A percentile compares a stretch with the other conserved stretches of the same genome.
Evolutionary conservation across 1,140 invertebrate species (phyloP).

Genomic region (Brachionus sp.): DNA sequence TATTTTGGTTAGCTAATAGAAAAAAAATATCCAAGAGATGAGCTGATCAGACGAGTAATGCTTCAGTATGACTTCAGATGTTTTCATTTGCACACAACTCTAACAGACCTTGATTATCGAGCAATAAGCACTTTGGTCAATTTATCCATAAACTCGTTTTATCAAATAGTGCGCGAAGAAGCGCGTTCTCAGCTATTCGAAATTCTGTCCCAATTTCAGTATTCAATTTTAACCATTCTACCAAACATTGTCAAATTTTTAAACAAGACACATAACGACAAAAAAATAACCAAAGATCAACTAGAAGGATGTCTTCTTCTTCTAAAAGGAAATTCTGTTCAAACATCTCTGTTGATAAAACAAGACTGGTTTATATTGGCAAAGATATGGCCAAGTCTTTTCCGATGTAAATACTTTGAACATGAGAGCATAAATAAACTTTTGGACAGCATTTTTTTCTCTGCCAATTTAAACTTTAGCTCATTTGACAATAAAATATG

Average conservation of each 20-base stretch:
- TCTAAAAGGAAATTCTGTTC: constrained; percentile 66
- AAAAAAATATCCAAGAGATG: constrained; percentile 41
- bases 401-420: constrained; percentile 71
- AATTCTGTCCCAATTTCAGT: constrained; percentile 63
- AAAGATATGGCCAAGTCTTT: constrained; percentile 69
- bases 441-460: constrained; percentile 65
- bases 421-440: constrained; percentile 73
- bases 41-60: constrained; percentile 16
- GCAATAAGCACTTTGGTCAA: constrained; percentile 66
- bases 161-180: constrained; percentile 63
- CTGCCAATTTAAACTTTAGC: constrained; percentile 61
- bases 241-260: constrained; percentile 65
- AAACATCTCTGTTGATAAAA: constrained; percentile 66
- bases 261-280: constrained; percentile 57
- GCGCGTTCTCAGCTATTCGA: constrained; percentile 66
- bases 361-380: constrained; percentile 72
- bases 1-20: background rate
- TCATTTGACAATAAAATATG: constrained; percentile 60
- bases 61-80: constrained; percentile 21
- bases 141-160: constrained; percentile 42
- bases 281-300: constrained; percentile 63
- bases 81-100: constrained; percentile 48
- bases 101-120: constrained; percentile 67
- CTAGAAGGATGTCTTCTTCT: constrained; percentile 73
- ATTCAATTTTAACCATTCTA: constrained; percentile 65